Evolutionary conservation across 2,797 vertebrate species (phyloP).

Genomic region (Malurus leucopterus): DNA sequence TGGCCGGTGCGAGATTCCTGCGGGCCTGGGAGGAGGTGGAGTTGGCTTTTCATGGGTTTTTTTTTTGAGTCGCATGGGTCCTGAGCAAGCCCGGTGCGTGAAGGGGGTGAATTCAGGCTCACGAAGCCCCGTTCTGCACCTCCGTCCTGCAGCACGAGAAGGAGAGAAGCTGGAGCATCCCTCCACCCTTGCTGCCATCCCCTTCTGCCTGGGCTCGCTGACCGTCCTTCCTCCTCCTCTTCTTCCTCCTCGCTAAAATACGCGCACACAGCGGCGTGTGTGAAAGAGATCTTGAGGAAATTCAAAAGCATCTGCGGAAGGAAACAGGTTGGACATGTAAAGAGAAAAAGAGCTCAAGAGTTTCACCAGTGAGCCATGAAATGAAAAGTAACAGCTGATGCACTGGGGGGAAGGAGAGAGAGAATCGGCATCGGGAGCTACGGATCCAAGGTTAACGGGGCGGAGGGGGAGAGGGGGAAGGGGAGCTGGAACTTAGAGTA

Average conservation of each 20-base stretch:
- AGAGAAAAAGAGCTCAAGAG: constrained; percentile 65
- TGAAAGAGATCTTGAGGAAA: constrained; percentile 21
- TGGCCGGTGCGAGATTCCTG: background rate
- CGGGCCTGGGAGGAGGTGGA: background rate
- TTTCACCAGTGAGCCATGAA: constrained; percentile 80
- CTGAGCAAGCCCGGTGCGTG: background rate
- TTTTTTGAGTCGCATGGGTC: background rate
- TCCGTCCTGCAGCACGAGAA: background rate
- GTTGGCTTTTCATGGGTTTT: background rate
- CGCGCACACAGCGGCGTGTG: background rate
- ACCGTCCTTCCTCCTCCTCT: background rate
- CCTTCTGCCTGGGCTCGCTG: background rate
- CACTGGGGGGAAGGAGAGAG: constrained; percentile 25
- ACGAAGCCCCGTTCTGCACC: background rate
- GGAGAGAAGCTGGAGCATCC: background rate
- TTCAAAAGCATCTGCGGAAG: background rate
- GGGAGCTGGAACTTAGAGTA: constrained; percentile 16
- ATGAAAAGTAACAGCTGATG: constrained; percentile 80
- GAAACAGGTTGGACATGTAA: constrained; percentile 41
- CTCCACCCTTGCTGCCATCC: background rate
- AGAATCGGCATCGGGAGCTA: constrained; percentile 42
- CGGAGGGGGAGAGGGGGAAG: background rate
- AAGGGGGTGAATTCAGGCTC: background rate
- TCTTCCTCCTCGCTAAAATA: background rate
- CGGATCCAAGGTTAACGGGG: constrained; percentile 44